These are phyloP conservation scores for Podargus strigoides DNA, from an alignment of 2,797 vertebrate species.

Conservation along the genomic window DNA sequence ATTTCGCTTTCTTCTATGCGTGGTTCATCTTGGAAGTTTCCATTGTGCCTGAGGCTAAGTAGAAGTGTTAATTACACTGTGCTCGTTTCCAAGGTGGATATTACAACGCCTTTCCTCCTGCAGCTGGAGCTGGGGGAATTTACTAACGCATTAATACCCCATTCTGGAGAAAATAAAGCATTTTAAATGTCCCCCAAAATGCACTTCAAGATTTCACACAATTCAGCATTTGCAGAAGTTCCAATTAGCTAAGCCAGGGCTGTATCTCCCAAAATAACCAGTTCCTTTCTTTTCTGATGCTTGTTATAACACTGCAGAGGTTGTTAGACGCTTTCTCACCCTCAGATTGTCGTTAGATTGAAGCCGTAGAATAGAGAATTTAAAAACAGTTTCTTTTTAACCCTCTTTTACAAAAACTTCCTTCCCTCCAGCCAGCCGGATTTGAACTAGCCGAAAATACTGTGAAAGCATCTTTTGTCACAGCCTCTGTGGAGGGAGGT, in stretches of 20 bases:
- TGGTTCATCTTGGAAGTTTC: not conserved
- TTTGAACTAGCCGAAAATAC: not conserved
- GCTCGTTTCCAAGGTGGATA: not conserved
- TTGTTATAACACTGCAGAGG: not conserved
- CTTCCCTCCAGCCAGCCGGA: not conserved
- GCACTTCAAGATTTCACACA: not conserved
- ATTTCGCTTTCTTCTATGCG: not conserved
- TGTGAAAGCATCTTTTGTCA: not conserved
- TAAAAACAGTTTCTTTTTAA: not conserved
- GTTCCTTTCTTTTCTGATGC: not conserved
- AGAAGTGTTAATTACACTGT: not conserved
- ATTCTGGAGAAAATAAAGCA: conserved; percentile 29
- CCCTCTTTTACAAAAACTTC: not conserved
- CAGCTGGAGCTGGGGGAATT: not conserved
- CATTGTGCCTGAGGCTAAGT: not conserved
- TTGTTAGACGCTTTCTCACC: not conserved
- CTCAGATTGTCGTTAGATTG: not conserved
- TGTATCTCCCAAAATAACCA: not conserved
- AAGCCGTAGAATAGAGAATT: not conserved
- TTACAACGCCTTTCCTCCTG: not conserved
- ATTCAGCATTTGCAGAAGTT: not conserved
- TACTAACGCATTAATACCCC: not conserved
- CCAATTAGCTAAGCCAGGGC: not conserved
- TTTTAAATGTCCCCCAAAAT: not conserved
- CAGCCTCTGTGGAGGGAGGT: not conserved